These are phyloP conservation scores for Alloplasta piceator DNA, from an alignment of 2,888 invertebrate genomes.

Conservation along the genomic window DNA sequence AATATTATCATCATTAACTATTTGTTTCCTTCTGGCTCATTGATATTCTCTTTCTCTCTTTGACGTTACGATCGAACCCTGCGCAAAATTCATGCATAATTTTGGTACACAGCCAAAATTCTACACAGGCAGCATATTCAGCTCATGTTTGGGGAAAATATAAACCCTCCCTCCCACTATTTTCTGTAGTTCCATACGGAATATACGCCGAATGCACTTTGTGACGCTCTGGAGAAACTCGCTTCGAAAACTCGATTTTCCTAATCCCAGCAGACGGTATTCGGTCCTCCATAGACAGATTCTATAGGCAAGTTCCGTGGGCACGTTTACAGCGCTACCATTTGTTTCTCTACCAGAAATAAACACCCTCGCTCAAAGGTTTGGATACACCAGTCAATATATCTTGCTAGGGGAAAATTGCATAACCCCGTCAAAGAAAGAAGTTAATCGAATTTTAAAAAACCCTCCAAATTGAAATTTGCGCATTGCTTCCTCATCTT, in stretches of 20 bases:
- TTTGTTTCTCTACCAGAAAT: no score
- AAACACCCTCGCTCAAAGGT: no score
- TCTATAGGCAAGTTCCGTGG: no score
- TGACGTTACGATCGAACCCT: background rate
- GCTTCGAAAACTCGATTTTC: constrained; percentile 37
- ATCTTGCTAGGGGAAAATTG: no score
- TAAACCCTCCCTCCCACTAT: background rate
- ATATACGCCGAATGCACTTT: constrained; percentile 29
- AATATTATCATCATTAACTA: no score
- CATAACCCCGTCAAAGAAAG: no score
- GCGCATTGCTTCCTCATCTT: no score
- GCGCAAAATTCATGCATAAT: constrained; percentile 2
- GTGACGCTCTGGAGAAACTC: background rate
- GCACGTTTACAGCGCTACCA: no score
- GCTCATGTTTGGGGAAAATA: constrained; percentile 23
- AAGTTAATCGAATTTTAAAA: no score
- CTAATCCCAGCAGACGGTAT: constrained; percentile 14
- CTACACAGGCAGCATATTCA: background rate
- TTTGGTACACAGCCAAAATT: background rate
- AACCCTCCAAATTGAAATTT: no score
- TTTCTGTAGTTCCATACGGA: constrained; percentile 14
- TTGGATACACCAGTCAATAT: no score
- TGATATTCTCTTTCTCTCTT: background rate
- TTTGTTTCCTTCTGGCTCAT: background rate
- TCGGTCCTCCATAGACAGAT: no score